Conservation (phyloP, 2,888 invertebrate species). For the Lasius platythorax region DNA sequence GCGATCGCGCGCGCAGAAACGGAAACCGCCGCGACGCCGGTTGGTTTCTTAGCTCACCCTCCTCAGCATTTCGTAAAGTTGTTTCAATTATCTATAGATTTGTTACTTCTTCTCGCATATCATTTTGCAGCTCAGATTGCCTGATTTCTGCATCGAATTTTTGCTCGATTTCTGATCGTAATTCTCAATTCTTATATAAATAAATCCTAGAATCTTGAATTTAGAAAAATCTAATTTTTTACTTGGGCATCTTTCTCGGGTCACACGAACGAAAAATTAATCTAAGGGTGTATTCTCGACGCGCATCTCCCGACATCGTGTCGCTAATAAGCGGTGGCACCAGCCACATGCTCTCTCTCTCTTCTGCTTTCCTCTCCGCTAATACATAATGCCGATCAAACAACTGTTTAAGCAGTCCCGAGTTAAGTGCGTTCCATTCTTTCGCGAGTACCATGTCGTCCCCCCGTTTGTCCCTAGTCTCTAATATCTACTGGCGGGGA, state of each 20-base stretch:
- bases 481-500: constrained; percentile 50
- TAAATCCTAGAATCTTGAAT: neutral
- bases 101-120: neutral
- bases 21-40: constrained; percentile 26
- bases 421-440: constrained; percentile 84
- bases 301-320: constrained; percentile 53
- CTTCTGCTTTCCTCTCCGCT: constrained; percentile 62
- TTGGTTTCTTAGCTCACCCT: constrained; percentile 24
- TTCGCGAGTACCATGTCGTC: constrained; percentile 62
- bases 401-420: constrained; percentile 85
- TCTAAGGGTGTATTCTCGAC: constrained; percentile 2
- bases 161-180: neutral
- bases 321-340: constrained; percentile 84
- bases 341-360: constrained; percentile 81
- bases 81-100: neutral
- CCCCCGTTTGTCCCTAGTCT: constrained; percentile 52
- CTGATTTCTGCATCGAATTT: neutral
- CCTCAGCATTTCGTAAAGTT: neutral
- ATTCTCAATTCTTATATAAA: neutral
- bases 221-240: neutral
- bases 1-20: constrained; percentile 47
- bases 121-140: neutral
- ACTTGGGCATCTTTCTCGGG: neutral
- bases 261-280: neutral
- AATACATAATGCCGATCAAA: constrained; percentile 85